Base-by-base conservation (phyloP, 1,140 invertebrate genomes). In the Sitodiplosis mosellana region DNA sequence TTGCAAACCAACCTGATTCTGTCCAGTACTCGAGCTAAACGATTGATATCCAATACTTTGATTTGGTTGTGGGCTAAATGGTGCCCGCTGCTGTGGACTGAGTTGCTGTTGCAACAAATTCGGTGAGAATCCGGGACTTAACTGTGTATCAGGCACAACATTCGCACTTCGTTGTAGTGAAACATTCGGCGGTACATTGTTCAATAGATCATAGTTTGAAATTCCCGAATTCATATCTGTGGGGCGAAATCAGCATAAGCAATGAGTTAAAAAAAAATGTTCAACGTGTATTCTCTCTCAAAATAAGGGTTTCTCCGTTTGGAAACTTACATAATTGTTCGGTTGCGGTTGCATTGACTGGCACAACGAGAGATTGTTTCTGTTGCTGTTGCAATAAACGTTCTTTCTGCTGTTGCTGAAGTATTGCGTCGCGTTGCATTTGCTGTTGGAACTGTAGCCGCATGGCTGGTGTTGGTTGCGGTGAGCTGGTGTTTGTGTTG, bases 131-230 rank as follows among this genome's bases (percentile, higher is more conserved):
- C 70, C 71, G 27, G 78, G 78, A 54, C 78, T 81, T 34, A 80
- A 69, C 65, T 83, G 80, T 18, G 79, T 75, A 60, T 83, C 81
- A 53, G 78, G 71, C n/a, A 61, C 61, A 53, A 81, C 71, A 64
- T 74, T 81, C 27, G 72, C 57, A 21, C 73, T 77, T 51, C 79
- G 70, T 68, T 82, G 67, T 27, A 72, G 64, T 21, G 83, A 78
- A 8, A 88, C 83, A 65, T 87, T 87, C 8, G 80, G 82, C 18
- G 83, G 81, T 50, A 83, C 80, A 56, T 77, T 81, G 59, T 85
- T 87, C 51, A 87, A 68, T 53, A 87, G 66, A 60, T 80, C 77
- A 52, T 87, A 81, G 60, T 81, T 85, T 46, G 83, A 78, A 55
- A 82, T 70, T 49, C 70, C 71, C 27, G 73, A 65, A 51, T 70